These are phyloP conservation scores for Lissocephala sabroskyi DNA, from an alignment of 2,888 invertebrate species.

Conservation along the genomic window DNA sequence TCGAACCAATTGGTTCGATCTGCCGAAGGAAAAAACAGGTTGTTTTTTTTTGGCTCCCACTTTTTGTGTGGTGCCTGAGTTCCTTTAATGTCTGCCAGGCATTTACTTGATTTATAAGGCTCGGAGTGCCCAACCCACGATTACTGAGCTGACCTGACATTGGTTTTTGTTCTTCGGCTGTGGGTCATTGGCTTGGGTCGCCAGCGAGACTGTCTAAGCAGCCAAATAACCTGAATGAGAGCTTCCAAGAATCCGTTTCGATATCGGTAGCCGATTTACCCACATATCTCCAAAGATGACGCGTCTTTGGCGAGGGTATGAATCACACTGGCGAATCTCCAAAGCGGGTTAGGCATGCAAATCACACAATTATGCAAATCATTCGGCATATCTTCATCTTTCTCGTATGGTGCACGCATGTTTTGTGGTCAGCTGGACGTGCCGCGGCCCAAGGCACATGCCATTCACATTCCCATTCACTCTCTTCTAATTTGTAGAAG, in stretches of 20 bases:
- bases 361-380: conserved; percentile 62
- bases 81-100: too few species aligned
- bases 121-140: too few species aligned
- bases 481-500: conserved; percentile 9
- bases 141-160: too few species aligned
- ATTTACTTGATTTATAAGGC: too few species aligned
- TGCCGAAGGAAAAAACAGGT: conserved; percentile 1
- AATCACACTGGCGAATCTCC: conserved; percentile 23
- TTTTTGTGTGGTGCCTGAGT: too few species aligned
- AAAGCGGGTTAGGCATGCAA: conserved; percentile 34
- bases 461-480: conserved; percentile 32
- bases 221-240: too few species aligned
- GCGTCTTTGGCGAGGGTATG: conserved; percentile 5
- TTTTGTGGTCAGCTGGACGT: not conserved
- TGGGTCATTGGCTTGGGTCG: too few species aligned
- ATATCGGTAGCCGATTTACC: too few species aligned
- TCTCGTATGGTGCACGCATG: not conserved
- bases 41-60: not conserved
- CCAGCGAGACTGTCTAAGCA: too few species aligned
- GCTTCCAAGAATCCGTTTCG: too few species aligned
- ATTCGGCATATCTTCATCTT: conserved; percentile 22
- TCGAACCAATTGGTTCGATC: conserved; percentile 1
- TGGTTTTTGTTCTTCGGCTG: too few species aligned
- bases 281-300: too few species aligned
- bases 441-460: conserved; percentile 28